Evolutionary conservation across 2,888 invertebrate species (phyloP).

Genomic region (Drosophila paracracens): DNA sequence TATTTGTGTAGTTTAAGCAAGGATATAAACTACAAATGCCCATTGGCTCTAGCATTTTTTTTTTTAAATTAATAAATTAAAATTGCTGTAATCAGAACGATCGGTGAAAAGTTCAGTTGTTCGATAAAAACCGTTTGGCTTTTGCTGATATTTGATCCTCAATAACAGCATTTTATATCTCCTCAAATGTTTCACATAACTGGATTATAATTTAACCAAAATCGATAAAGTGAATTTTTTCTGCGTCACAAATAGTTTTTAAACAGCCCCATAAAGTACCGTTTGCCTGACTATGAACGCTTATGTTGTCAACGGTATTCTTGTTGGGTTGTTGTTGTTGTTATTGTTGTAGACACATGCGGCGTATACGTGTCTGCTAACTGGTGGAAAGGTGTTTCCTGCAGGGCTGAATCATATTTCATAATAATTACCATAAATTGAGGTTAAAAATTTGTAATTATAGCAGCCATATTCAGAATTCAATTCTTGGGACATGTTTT

Average conservation of each 20-base stretch:
- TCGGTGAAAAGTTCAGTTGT: not conserved
- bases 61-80: not conserved
- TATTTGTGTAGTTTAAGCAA: not conserved
- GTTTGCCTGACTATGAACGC: conserved; percentile 7
- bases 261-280: conserved; percentile 18
- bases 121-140: not conserved
- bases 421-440: not conserved
- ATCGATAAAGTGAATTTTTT: no score
- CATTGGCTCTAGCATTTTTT: not conserved
- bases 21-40: not conserved
- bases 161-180: not conserved
- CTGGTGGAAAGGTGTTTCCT: not conserved
- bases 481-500: not conserved
- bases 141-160: not conserved
- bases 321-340: not conserved
- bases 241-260: not conserved
- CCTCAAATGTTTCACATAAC: not conserved
- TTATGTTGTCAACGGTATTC: conserved; percentile 19
- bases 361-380: conserved; percentile 31
- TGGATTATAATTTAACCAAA: no score
- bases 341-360: conserved; percentile 15
- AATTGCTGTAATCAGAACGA: not conserved
- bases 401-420: not conserved
- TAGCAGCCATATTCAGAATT: not conserved
- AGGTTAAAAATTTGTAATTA: not conserved